A percentile compares a stretch with the other conserved stretches of the same genome.
Evolutionary conservation across 2,797 vertebrate species (phyloP).

Genomic region (Sarcophilus harrisii): DNA sequence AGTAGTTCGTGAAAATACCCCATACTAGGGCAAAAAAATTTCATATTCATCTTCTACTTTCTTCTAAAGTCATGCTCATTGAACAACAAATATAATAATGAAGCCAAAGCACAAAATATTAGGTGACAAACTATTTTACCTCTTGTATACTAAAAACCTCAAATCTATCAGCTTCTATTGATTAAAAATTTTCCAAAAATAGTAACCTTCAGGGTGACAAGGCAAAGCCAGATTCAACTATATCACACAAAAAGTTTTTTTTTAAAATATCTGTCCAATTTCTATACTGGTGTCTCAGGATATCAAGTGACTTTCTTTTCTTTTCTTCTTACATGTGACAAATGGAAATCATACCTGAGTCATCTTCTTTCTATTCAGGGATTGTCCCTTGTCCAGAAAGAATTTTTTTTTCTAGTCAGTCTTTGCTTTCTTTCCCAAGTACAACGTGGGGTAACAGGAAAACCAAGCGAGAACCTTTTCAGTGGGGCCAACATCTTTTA

Average conservation of each 20-base stretch:
- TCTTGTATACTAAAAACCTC: not conserved
- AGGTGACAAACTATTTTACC: not conserved
- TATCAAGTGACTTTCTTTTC: not conserved
- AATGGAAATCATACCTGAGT: not conserved
- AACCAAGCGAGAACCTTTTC: slow-evolving; percentile 15
- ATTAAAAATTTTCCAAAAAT: not conserved
- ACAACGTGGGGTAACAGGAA: not conserved
- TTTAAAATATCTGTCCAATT: not conserved
- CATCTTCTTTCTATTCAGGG: not conserved
- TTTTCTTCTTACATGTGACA: not conserved
- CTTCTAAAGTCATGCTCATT: not conserved
- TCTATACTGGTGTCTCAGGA: not conserved
- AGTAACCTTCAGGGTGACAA: not conserved
- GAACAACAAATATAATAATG: not conserved
- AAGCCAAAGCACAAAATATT: not conserved
- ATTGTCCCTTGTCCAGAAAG: not conserved
- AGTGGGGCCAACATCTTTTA: slow-evolving; percentile 3
- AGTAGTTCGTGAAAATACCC: not conserved
- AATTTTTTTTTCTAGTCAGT: slow-evolving; percentile 29
- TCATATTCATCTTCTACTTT: not conserved
- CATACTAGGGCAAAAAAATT: not conserved
- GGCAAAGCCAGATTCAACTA: not conserved
- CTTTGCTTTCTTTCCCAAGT: slow-evolving; percentile 27
- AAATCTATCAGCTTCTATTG: not conserved
- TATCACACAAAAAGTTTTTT: not conserved